These are phyloP conservation scores for Dinocampus coccinellae DNA, from an alignment of 2,888 invertebrate species.

Conservation along the genomic window DNA sequence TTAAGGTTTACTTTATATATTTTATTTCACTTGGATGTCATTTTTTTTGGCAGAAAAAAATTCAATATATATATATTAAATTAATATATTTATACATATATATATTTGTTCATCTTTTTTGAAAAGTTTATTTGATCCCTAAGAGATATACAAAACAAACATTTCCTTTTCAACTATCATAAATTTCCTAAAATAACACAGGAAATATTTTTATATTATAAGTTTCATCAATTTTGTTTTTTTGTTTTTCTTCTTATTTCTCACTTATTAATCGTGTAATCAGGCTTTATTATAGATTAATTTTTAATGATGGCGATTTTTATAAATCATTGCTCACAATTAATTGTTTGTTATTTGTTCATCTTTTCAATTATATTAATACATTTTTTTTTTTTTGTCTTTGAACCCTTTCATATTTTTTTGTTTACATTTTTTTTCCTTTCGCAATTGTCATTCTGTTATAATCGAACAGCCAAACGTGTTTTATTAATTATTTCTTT, in stretches of 20 bases:
- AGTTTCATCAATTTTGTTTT: constrained; percentile 62
- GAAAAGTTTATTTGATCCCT: constrained; percentile 75
- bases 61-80: neutral
- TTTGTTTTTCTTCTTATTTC: constrained; percentile 62
- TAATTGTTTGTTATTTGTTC: neutral
- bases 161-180: constrained; percentile 71
- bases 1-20: neutral
- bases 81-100: neutral
- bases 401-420: constrained; percentile 11
- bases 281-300: constrained; percentile 11
- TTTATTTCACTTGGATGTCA: too few species aligned
- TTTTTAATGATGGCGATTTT: neutral
- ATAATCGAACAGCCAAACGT: constrained; percentile 54
- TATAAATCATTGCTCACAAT: constrained; percentile 11
- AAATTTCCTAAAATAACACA: constrained; percentile 73
- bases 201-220: constrained; percentile 70
- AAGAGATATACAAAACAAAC: constrained; percentile 76
- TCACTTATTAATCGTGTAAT: constrained; percentile 48
- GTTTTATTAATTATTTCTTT: constrained; percentile 48
- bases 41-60: neutral
- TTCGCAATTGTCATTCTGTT: constrained; percentile 35
- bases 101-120: constrained; percentile 60
- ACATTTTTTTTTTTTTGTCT: neutral
- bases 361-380: neutral
- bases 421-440: constrained; percentile 34